These are phyloP conservation scores for Cricetomys ansorgei DNA, from an alignment of 2,113 vertebrate species.

Conservation along the genomic window DNA sequence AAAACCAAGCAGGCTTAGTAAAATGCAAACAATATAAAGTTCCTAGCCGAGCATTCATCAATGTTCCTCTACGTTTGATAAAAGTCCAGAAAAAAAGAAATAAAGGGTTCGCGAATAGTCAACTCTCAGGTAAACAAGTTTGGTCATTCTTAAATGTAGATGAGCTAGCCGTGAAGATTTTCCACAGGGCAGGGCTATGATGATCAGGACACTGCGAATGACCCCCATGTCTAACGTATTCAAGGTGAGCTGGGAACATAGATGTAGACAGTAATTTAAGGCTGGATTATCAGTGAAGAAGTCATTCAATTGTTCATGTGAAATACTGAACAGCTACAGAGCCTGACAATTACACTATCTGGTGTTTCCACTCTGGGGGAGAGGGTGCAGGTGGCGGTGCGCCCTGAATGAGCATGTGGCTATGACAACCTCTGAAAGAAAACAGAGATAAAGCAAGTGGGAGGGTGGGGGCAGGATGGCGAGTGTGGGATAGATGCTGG, in stretches of 20 bases:
- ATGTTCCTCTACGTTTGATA: background rate
- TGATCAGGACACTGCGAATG: background rate
- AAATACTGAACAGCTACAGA: background rate
- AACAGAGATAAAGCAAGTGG: background rate
- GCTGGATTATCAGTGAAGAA: background rate
- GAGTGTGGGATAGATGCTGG: background rate
- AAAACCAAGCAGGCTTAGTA: background rate
- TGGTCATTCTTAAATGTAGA: background rate
- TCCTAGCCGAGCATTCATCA: background rate
- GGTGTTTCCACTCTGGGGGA: no score
- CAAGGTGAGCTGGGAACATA: background rate
- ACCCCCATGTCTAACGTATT: background rate
- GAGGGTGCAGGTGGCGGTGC: background rate
- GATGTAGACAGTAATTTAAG: background rate
- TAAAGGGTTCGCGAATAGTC: background rate
- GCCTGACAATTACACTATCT: background rate
- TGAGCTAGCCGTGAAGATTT: background rate
- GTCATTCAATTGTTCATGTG: background rate
- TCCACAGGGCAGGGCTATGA: background rate
- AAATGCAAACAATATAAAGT: background rate
- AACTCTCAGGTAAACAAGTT: background rate
- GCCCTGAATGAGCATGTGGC: background rate
- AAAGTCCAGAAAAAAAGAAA: background rate
- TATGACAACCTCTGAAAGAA: background rate
- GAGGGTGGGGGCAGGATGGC: fast-evolving